These are phyloP conservation scores for Theodoxus fluviatilis DNA, from an alignment of 2,888 invertebrate genomes.

Conservation along the genomic window DNA sequence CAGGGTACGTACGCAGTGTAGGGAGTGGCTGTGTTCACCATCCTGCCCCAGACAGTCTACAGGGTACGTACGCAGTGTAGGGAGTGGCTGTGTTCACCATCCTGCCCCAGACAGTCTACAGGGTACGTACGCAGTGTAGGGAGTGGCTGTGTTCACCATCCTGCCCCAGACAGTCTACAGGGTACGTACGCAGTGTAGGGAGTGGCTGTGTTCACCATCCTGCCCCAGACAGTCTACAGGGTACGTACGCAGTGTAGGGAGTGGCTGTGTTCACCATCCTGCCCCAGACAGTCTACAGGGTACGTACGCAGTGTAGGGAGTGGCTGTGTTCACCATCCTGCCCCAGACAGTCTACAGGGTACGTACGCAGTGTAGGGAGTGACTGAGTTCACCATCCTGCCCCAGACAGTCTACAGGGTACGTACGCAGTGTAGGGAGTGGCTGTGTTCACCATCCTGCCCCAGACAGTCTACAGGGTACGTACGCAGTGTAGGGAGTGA, in stretches of 20 bases:
- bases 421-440: slow-evolving; percentile 43
- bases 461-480: slow-evolving; percentile 56
- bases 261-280: slow-evolving; percentile 49
- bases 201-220: slow-evolving; percentile 47
- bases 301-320: slow-evolving; percentile 45
- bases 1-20: slow-evolving; percentile 47
- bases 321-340: slow-evolving; percentile 48
- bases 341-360: slow-evolving; percentile 59
- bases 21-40: slow-evolving; percentile 48
- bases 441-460: slow-evolving; percentile 52
- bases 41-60: slow-evolving; percentile 56
- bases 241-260: slow-evolving; percentile 47
- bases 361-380: slow-evolving; percentile 43
- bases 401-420: slow-evolving; percentile 57
- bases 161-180: slow-evolving; percentile 56
- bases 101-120: slow-evolving; percentile 55
- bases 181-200: slow-evolving; percentile 49
- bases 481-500: slow-evolving; percentile 43
- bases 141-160: slow-evolving; percentile 48
- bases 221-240: slow-evolving; percentile 57
- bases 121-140: slow-evolving; percentile 48
- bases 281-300: slow-evolving; percentile 57
- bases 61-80: slow-evolving; percentile 47
- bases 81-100: slow-evolving; percentile 51
- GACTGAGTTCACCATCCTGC: slow-evolving; percentile 49